Evolutionary conservation across 2,888 invertebrate genomes (phyloP).

Genomic region (Erebia epiphron): DNA sequence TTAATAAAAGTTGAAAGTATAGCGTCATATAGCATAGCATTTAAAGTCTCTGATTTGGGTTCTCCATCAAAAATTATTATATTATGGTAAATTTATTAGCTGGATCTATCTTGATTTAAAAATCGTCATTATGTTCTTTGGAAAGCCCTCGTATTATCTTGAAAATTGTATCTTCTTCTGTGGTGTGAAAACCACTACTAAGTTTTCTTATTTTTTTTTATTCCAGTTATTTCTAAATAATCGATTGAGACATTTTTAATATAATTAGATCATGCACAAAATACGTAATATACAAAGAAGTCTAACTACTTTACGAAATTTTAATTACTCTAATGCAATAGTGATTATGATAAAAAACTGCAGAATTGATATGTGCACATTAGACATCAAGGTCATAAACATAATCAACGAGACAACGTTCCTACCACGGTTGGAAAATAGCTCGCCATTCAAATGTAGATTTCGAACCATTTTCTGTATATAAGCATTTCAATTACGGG

Average conservation of each 20-base stretch:
- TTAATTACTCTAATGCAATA: not conserved
- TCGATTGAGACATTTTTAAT: not conserved
- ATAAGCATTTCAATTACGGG: not conserved
- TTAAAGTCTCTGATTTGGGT: too few species aligned
- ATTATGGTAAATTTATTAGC: too few species aligned
- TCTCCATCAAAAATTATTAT: too few species aligned
- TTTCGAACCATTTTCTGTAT: not conserved
- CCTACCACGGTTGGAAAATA: not conserved
- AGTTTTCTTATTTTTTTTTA: too few species aligned
- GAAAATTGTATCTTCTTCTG: too few species aligned
- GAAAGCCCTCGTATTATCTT: too few species aligned
- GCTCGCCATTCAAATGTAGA: not conserved
- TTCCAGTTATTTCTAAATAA: not conserved
- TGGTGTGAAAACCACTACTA: too few species aligned
- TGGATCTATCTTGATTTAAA: too few species aligned
- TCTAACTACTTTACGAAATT: not conserved
- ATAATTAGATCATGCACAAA: slow-evolving; percentile 7
- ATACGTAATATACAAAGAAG: not conserved
- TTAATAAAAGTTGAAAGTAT: too few species aligned
- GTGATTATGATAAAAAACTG: not conserved
- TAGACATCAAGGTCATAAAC: not conserved
- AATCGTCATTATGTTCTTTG: too few species aligned
- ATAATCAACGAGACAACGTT: not conserved
- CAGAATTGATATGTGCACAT: not conserved
- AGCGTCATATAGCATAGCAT: too few species aligned